Evolutionary conservation across 92 coral and sea anemone genomes (phyloP).

Genomic region (Siderastrea radians): DNA sequence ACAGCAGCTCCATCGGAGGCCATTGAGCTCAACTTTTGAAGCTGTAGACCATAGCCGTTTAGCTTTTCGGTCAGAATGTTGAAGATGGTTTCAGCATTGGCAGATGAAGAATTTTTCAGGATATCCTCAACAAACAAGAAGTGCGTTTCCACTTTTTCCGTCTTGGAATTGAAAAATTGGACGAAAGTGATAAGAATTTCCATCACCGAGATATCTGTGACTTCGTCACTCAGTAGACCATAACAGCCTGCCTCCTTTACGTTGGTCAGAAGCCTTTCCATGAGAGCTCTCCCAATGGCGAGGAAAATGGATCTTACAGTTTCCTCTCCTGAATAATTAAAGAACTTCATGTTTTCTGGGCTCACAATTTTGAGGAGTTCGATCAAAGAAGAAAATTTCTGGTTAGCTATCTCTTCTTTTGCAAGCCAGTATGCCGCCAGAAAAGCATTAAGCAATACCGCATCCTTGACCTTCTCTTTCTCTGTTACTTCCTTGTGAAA

Average conservation of each 20-base stretch:
- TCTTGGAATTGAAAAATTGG: conserved; percentile 58
- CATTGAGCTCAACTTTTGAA: conserved; percentile 67
- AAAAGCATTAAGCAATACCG: conserved; percentile 49
- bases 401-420: conserved; percentile 57
- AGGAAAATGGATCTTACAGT: conserved; percentile 56
- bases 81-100: conserved; percentile 71
- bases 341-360: conserved; percentile 62
- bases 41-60: conserved; percentile 57
- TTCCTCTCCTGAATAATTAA: conserved; percentile 58
- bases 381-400: conserved; percentile 48
- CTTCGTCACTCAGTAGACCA: conserved; percentile 53
- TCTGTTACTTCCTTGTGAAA: conserved; percentile 66
- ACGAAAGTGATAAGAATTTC: conserved; percentile 57
- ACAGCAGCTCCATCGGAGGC: conserved; percentile 68
- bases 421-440: conserved; percentile 66
- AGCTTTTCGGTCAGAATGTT: conserved; percentile 50
- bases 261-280: conserved; percentile 42
- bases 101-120: conserved; percentile 48
- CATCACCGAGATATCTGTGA: conserved; percentile 64
- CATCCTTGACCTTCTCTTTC: conserved; percentile 50
- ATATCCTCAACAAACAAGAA: conserved; percentile 71
- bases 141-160: conserved; percentile 68
- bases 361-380: conserved; percentile 59
- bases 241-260: conserved; percentile 61
- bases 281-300: conserved; percentile 55